Base-by-base conservation (phyloP, 2,113 vertebrate species). In the Phyllopteryx taeniolatus region DNA sequence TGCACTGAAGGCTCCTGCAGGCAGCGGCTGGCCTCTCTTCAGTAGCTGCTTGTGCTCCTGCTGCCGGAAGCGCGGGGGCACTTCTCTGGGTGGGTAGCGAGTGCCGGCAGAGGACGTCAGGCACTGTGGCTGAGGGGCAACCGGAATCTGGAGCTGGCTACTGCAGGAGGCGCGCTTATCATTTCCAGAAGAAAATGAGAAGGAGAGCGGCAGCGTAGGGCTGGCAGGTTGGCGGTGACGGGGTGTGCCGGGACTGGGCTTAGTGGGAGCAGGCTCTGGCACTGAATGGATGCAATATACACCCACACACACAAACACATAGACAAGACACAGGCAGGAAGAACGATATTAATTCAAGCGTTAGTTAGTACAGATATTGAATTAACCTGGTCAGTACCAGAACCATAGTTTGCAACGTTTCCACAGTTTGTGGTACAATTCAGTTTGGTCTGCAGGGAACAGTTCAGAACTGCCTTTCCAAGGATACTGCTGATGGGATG, bases 11-110 rank as follows among this genome's bases (percentile, higher is more conserved):
- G 94, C 86, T 90, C 95, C 95, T 5, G 93, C 11, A 33, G 97
- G 97, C 91, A 98, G 88, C 4, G 96, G 96, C 92, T 98, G 97
- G 54, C 96, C 96, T 93, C 96, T 94, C 91, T 97, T 98, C 92
- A 99, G 89, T 78, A 99, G 94, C 95, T 98, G 96, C 94, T 96
- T 98, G 92, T 98, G 95, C 92, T 99, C 96, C 90, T 97, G 96
- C 93, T 98, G 96, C 90, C 96, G 95, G 92, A 99, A 98, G 92
- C 96, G 96, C 11, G 97, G 96, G 83, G 96, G 96, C 91, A 98
- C 95, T 94, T 99, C 97, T 47, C 96, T 95, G 85, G 95, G 95
- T 86, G 96, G 94, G 93, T 97, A 97, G 84, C 95, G 95, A 92
- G 94, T 91, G 54, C 94, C 86, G 86, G 85, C 92, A 80, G 95